Evolutionary conservation across 2,113 vertebrate genomes (phyloP).

Genomic region (Spheniscus mendiculus): DNA sequence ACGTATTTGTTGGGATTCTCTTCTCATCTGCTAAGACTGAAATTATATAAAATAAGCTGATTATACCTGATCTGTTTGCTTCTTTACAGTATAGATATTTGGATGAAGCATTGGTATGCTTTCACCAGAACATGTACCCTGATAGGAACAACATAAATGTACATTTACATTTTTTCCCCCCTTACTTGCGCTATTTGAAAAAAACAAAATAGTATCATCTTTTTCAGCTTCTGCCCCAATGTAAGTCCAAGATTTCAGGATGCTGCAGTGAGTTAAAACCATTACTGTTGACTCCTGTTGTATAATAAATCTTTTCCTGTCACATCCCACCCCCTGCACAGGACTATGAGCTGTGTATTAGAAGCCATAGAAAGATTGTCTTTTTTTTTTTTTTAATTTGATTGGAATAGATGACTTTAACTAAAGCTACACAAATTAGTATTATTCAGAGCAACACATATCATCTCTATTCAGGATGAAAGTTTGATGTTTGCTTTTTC

Average conservation of each 20-base stretch:
- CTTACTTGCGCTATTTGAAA: neutral
- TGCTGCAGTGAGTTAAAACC: neutral
- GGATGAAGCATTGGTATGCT: neutral
- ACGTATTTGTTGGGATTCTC: accelerated
- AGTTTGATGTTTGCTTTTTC: neutral
- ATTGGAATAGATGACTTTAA: neutral
- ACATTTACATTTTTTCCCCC: accelerated
- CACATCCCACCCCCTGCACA: neutral
- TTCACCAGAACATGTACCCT: neutral
- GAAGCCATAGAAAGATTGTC: neutral
- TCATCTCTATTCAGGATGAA: neutral
- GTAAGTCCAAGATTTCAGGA: neutral
- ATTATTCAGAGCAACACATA: neutral
- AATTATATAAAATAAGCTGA: neutral
- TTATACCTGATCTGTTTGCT: neutral
- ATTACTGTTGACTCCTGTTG: neutral
- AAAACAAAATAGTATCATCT: neutral
- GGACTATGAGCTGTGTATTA: neutral
- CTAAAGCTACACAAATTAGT: neutral
- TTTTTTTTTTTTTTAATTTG: neutral
- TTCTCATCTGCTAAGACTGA: neutral
- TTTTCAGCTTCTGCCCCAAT: neutral
- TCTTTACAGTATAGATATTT: neutral
- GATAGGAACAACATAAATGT: neutral
- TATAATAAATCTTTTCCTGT: neutral